Evolutionary conservation across 2,113 vertebrate species (phyloP).

Genomic region (Dinomys branickii): DNA sequence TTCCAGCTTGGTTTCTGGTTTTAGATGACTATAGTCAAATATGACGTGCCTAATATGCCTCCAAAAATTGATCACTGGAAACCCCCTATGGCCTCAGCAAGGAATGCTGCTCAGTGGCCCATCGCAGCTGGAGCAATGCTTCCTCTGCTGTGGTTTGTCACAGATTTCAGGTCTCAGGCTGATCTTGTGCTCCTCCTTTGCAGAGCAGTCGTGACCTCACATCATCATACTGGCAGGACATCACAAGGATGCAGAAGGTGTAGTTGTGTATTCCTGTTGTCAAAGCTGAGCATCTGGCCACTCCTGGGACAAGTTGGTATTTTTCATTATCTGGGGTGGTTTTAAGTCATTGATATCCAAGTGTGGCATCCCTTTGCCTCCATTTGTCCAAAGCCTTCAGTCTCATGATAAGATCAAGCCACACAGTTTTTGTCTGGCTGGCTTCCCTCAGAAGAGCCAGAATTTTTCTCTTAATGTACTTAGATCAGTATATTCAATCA

Average conservation of each 20-base stretch:
- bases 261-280: slow-evolving; percentile 85
- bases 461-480: slow-evolving; percentile 51
- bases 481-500: not conserved
- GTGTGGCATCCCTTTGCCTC: slow-evolving; percentile 56
- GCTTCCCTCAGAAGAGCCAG: slow-evolving; percentile 53
- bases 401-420: slow-evolving; percentile 61
- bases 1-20: slow-evolving; percentile 87
- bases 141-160: slow-evolving; percentile 86
- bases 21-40: slow-evolving; percentile 86
- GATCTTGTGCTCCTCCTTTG: slow-evolving; percentile 81
- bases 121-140: slow-evolving; percentile 85
- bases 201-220: slow-evolving; percentile 76
- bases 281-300: slow-evolving; percentile 86
- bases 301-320: slow-evolving; percentile 85
- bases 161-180: slow-evolving; percentile 87
- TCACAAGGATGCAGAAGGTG: slow-evolving; percentile 85
- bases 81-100: slow-evolving; percentile 85
- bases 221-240: slow-evolving; percentile 85
- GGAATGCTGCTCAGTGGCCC: slow-evolving; percentile 83
- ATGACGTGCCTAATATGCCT: slow-evolving; percentile 85
- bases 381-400: slow-evolving; percentile 59
- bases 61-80: slow-evolving; percentile 88
- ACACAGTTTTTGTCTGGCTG: slow-evolving; percentile 68
- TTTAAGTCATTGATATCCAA: slow-evolving; percentile 88
- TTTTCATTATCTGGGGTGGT: slow-evolving; percentile 84